Base-by-base conservation (phyloP, 2,113 vertebrate species). In the Onychorhynchus coronatus region DNA sequence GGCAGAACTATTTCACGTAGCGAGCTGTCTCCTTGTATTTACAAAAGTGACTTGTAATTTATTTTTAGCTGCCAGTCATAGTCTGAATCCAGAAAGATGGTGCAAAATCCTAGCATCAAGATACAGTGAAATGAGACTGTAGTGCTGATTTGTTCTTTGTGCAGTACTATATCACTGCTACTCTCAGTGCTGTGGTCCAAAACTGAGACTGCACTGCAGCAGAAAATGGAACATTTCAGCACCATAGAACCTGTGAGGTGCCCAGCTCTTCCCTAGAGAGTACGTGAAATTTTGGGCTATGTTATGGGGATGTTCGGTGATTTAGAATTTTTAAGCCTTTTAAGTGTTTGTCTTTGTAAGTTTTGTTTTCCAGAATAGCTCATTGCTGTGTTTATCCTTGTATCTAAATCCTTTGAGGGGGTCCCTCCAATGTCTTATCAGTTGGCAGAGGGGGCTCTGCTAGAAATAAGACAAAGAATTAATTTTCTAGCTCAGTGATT, bases 201-300 rank as follows among this genome's bases (percentile, higher is more conserved):
- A 82, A n/a, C 84, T 10, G 44, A 91, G 62, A 75, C 30, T 96
- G 96, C 95, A 96, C 70, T 95, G 96, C 94, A 96, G 95, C 77
- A 95, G 66, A 52, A 92, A 79, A 87, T n/a, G 20, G 62, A 81
- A 14, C 68, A 55, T 77, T 77, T 85, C 61, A 75, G 72, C 65
- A 50, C 9, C 3, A 41, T 39, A 49, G 67, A 80, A 41, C 41
- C 59, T 67, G 39, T 35, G 63, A 67, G 44, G 67, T 76, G 67
- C 85, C 52, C 53, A 61, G 67, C 67, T 73, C 70, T 85, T 71
- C 31, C 39, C 20, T 9, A 56, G 65, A 58, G 70, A 82, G 35
- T 50, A 27, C 8, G 4, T 39, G 59, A 74, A 4, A 72, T 37
- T 66, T 30, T 28, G 35, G 59, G 21, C 24, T 77, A 0, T n/a